Base-by-base conservation (phyloP, 2,797 vertebrate genomes). In the Apogon hyalosoma region DNA sequence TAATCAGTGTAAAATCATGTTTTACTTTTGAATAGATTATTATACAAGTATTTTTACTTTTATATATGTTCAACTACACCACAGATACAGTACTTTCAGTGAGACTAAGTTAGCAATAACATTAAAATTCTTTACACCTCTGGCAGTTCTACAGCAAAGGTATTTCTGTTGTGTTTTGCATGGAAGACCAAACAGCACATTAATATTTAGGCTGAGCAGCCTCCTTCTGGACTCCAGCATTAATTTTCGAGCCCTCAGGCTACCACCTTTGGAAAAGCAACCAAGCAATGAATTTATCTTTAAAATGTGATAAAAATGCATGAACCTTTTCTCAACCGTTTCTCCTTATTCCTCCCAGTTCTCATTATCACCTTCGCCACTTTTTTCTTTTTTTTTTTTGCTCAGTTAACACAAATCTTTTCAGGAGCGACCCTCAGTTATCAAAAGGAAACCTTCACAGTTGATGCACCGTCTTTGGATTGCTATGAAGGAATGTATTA, bases 231-330 rank as follows among this genome's bases (percentile, higher is more conserved):
- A 46, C 38, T 49, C 41, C 10, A 11, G 59, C 56, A 58, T 75
- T 77, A 6, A 60, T 74, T 56, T 49, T 40, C 48, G 33, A 1
- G 53, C 70, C 73, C 56, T 65, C 42, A 53, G 77, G 73, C 79
- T 60, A 41, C 19, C 42, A 55, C 61, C 6, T 84, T 85, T 62
- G 47, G 51, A 39, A 49, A 63, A 65, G 13, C 42, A 39, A 46
- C 47, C 51, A 59, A 65, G 69, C 57, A 58, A 49, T 49, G 33
- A 63, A 81, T 78, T 76, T 64, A 43, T 77, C 59, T 77, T 73
- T 59, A 64, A 71, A 69, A 76, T 62, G 41, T 67, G 75, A 85
- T 77, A 70, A 77, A 82, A 83, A 73, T 65, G 63, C 41, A 73
- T 73, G 47, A 83, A 75, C 19, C 53, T 69, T 62, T 58, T 58